A percentile compares a stretch with the other conserved stretches of the same genome.
These are phyloP conservation scores for Hemaris fuciformis DNA, from an alignment of 2,888 invertebrate genomes.

Conservation along the genomic window DNA sequence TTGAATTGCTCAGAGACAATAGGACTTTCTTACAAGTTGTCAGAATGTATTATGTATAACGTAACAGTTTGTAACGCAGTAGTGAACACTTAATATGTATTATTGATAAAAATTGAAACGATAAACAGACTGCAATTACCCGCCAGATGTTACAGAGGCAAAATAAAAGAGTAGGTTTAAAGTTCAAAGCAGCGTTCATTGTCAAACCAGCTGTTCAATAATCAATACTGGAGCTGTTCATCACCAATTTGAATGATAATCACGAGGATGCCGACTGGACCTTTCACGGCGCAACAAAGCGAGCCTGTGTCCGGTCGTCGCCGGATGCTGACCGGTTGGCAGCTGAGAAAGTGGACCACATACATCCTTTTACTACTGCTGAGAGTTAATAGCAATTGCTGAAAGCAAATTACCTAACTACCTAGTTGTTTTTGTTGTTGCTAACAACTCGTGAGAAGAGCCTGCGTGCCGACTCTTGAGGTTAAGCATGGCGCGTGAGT, in stretches of 20 bases:
- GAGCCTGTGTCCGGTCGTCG: slow-evolving; percentile 34
- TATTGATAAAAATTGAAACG: neutral
- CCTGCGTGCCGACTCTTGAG: too few relatives aligned
- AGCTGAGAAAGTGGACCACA: slow-evolving; percentile 34
- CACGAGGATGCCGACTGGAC: slow-evolving; percentile 29
- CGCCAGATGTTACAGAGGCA: slow-evolving; percentile 3
- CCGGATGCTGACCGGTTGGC: slow-evolving; percentile 29
- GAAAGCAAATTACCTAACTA: neutral
- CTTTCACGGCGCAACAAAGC: slow-evolving; percentile 35
- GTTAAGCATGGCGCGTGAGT: too few relatives aligned
- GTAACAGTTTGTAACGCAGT: too few relatives aligned
- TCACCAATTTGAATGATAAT: slow-evolving; percentile 41
- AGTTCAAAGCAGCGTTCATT: slow-evolving; percentile 8
- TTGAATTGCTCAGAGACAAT: too few relatives aligned
- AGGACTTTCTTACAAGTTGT: too few relatives aligned
- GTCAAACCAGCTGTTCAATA: slow-evolving; percentile 9
- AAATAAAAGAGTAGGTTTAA: slow-evolving; percentile 1
- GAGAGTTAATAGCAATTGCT: neutral
- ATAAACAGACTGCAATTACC: neutral
- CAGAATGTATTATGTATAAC: too few relatives aligned
- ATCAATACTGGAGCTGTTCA: slow-evolving; percentile 14
- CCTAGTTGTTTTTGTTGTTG: neutral
- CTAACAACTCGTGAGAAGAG: too few relatives aligned
- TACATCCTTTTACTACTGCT: slow-evolving; percentile 2
- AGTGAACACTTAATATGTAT: neutral